phyloP scores from a whole-genome alignment of 2,797 vertebrate species.

The Cossypha caffra region DNA sequence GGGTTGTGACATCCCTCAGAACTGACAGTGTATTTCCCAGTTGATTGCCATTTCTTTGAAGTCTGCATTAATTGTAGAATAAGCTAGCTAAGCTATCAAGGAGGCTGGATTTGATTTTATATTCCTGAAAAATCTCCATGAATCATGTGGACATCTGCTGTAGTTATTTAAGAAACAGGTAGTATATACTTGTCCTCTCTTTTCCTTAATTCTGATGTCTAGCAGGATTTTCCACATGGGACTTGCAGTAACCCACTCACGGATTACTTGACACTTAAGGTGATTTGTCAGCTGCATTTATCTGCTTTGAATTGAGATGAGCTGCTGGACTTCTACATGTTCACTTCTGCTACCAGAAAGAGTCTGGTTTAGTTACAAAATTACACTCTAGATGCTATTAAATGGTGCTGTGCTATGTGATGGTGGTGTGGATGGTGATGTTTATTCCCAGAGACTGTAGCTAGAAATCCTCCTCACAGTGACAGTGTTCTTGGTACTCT shows the following conservation, averaged over 20 bases:
- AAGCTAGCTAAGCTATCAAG: neutral
- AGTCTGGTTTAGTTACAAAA: neutral
- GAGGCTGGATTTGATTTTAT: neutral
- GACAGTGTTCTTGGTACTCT: neutral
- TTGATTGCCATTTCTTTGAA: neutral
- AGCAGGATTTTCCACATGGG: neutral
- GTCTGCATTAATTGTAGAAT: neutral
- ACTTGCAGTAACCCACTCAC: neutral
- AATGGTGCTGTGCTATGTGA: neutral
- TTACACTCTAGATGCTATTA: neutral
- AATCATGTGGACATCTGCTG: neutral
- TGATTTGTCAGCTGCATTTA: neutral
- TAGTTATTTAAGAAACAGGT: conserved; percentile 7
- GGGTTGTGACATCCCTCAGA: neutral
- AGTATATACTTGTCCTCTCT: neutral
- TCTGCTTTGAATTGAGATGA: neutral
- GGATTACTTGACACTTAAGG: neutral
- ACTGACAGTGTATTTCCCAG: neutral
- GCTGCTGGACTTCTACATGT: neutral
- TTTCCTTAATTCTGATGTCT: neutral
- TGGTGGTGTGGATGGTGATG: neutral
- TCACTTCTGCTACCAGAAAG: neutral
- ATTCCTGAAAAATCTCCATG: neutral
- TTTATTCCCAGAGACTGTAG: neutral
- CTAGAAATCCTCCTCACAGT: neutral